These are phyloP conservation scores for Sminthurides aquaticus DNA, from an alignment of 2,888 invertebrate species.

Conservation along the genomic window DNA sequence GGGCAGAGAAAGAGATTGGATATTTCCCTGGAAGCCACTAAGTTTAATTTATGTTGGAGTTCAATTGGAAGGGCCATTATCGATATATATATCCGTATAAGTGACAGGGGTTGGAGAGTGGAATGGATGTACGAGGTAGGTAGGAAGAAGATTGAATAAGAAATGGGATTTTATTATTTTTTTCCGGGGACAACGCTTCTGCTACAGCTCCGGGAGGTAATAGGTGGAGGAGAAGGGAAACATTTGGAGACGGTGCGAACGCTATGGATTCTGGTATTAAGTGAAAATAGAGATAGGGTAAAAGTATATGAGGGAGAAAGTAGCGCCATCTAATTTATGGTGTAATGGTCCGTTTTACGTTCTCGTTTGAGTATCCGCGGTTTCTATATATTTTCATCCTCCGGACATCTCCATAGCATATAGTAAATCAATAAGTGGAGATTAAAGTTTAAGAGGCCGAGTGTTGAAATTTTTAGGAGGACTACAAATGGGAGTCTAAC, in stretches of 20 bases:
- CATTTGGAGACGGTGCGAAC: not conserved
- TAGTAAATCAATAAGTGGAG: conserved; percentile 10
- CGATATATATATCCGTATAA: conserved; percentile 2
- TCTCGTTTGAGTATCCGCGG: not conserved
- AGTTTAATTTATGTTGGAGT: not conserved
- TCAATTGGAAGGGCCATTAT: not conserved
- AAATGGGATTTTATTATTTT: not conserved
- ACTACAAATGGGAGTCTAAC: conserved; percentile 41
- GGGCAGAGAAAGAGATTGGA: too few relatives aligned
- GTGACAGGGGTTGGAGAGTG: not conserved
- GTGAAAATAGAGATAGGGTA: not conserved
- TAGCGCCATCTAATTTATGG: conserved; percentile 1
- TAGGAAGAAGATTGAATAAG: not conserved
- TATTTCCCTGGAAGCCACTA: not conserved
- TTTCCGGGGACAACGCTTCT: too few relatives aligned
- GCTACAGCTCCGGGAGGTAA: too few relatives aligned
- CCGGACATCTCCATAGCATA: not conserved
- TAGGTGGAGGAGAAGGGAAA: not conserved
- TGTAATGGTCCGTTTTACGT: not conserved
- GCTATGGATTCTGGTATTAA: not conserved
- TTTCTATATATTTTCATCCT: not conserved
- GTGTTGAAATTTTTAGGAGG: conserved; percentile 28
- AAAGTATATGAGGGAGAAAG: too few relatives aligned
- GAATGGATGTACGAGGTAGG: not conserved
- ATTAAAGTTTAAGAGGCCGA: not conserved